phyloP scores from a whole-genome alignment of 1,140 invertebrate species.

The Neotoxoptera formosana region DNA sequence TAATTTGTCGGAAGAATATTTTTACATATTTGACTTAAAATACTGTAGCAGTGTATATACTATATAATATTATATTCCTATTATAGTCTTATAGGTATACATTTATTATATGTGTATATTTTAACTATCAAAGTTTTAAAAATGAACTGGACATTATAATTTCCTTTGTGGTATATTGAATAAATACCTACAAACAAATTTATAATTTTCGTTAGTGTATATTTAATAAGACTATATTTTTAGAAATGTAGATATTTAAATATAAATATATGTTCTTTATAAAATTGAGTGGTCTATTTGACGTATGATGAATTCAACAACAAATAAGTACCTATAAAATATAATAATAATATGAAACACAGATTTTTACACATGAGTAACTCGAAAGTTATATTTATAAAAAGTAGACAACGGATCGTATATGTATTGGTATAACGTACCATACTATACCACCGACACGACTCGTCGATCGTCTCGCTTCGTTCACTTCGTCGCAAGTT shows the following conservation, averaged over 20 bases:
- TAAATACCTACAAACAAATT: not conserved
- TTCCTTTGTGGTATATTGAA: not conserved
- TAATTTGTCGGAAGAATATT: slow-evolving; percentile 12
- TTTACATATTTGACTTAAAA: not conserved
- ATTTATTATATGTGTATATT: not conserved
- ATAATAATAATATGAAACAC: too few species aligned
- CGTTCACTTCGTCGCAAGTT: not conserved
- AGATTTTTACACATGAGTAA: too few species aligned
- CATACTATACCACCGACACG: not conserved
- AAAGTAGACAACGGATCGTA: not conserved
- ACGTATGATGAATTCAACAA: not conserved
- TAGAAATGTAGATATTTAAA: not conserved
- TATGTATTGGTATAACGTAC: not conserved
- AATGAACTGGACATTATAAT: not conserved
- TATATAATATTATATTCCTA: not conserved
- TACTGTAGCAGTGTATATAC: not conserved
- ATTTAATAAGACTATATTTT: too few species aligned
- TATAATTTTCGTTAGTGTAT: not conserved
- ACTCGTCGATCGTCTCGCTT: not conserved
- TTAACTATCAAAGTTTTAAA: not conserved
- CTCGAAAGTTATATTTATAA: too few species aligned
- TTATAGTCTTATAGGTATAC: not conserved
- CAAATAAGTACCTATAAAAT: too few species aligned
- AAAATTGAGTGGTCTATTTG: not conserved
- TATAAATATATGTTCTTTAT: not conserved